Evolutionary conservation across 2,113 vertebrate genomes (phyloP), one percentile per base, ranked within the genome.

Genomic region (Gymnarchus niloticus): DNA sequence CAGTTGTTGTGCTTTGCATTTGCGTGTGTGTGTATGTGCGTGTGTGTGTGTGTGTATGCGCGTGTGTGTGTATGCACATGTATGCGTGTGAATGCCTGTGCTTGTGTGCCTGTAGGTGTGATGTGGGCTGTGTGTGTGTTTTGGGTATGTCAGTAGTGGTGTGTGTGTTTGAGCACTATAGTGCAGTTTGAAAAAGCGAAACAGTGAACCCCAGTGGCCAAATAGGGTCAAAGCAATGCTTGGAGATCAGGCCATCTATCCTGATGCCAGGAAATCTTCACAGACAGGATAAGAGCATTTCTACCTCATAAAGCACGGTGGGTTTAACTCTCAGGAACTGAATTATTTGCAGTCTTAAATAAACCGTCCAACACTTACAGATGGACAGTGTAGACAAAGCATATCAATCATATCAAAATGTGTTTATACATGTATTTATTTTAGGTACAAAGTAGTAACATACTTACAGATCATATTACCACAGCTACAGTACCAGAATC

Each of bases 401-500:
- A 37, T 41, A 78, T 78, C 44, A 33, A 78, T 78, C 76, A 78
- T 23, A 78, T 78, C 21, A 21, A 78, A 44, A 78, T n/a, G 44
- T 28, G 41, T 73, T 73, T 19, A 73, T 73, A 17, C 41, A 28
- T 73, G 65, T 41, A 41, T 73, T 73, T 73, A 78, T 78, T 78
- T 78, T 41, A 44, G 44, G 76, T 78, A 46, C 37, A 78, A 78
- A 48, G 44, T 48, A 78, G 46, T 78, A 78, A 78, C 37, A 48
- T 78, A 37, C 44, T 78, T 78, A n/a, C 21, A 23, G 46, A 48
- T 48, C 9, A 78, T 48, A 78, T 78, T 19, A 33, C 46, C 37
- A 78, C 76, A 78, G 76, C 44, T 78, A n/a, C 7, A 78, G 76
- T 78, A 78, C 65, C 65, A 37, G 33, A 73, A 73, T 73, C 76